Conservation (phyloP, 2,113 vertebrate genomes). For the Sitta europaea region DNA sequence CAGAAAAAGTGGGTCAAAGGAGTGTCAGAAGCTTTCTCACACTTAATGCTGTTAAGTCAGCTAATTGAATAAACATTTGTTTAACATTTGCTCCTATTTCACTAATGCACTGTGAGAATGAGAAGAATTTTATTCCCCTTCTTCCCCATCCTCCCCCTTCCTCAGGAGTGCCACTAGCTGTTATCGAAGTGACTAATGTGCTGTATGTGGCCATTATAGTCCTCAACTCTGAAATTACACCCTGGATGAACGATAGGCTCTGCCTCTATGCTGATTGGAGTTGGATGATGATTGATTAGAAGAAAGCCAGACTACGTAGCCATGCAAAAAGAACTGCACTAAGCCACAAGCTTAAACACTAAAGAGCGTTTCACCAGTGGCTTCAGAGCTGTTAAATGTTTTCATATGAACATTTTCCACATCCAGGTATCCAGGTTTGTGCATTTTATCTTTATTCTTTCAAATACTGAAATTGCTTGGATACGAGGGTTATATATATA, state of each 20-base stretch:
- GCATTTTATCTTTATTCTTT: conserved; percentile 95
- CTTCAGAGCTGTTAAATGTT: conserved; percentile 69
- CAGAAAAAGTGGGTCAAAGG: conserved; percentile 17
- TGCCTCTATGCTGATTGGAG: conserved; percentile 65
- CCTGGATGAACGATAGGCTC: conserved; percentile 66
- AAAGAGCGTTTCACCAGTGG: conserved; percentile 57
- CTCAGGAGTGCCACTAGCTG: conserved; percentile 29
- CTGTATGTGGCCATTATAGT: conserved; percentile 58
- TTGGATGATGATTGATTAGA: conserved; percentile 74
- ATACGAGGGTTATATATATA: conserved; percentile 73
- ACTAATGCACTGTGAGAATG: conserved; percentile 40
- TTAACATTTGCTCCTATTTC: conserved; percentile 59
- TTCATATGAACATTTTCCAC: conserved; percentile 76
- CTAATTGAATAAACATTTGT: conserved; percentile 66
- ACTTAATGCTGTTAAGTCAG: conserved; percentile 38
- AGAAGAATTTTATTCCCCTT: conserved; percentile 41
- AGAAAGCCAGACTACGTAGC: conserved; percentile 57
- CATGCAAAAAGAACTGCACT: conserved; percentile 56
- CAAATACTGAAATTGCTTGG: conserved; percentile 97
- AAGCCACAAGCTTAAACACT: conserved; percentile 62
- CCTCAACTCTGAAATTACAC: conserved; percentile 65
- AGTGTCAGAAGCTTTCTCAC: conserved; percentile 37
- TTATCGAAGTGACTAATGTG: conserved; percentile 48
- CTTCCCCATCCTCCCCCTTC: not conserved
- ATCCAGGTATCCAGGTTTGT: conserved; percentile 78